Conservation (phyloP, 2,888 invertebrate genomes). For the Selenia dentaria region DNA sequence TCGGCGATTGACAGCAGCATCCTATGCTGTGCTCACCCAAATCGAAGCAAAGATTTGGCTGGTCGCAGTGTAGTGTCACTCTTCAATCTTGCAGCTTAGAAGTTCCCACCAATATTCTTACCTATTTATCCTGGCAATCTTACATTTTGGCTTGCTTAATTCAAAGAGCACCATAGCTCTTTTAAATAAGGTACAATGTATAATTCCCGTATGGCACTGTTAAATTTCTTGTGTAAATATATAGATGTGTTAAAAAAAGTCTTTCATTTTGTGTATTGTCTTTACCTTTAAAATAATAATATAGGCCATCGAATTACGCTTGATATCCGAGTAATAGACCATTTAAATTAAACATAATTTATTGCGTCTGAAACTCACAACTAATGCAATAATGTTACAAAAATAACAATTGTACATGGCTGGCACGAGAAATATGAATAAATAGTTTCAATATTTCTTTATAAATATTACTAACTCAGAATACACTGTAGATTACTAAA, state of each 20-base stretch:
- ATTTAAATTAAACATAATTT: slow-evolving; percentile 17
- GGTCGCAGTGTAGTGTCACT: slow-evolving; percentile 66
- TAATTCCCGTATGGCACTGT: slow-evolving; percentile 78
- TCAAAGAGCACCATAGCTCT: slow-evolving; percentile 65
- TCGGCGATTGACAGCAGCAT: slow-evolving; percentile 68
- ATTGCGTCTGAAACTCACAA: slow-evolving; percentile 21
- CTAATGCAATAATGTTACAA: slow-evolving; percentile 18
- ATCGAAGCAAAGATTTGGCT: slow-evolving; percentile 74
- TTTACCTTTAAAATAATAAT: no score
- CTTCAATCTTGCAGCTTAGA: slow-evolving; percentile 46
- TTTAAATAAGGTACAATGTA: slow-evolving; percentile 57
- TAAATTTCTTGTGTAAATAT: slow-evolving; percentile 83
- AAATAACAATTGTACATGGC: slow-evolving; percentile 23
- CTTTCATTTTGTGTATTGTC: slow-evolving; percentile 54
- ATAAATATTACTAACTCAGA: slow-evolving; percentile 24
- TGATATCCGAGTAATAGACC: slow-evolving; percentile 7
- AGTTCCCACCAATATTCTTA: slow-evolving; percentile 47
- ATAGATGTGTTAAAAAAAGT: slow-evolving; percentile 79
- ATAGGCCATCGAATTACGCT: not conserved
- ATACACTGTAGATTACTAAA: slow-evolving; percentile 15
- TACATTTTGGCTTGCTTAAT: slow-evolving; percentile 65
- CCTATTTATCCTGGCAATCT: slow-evolving; percentile 64
- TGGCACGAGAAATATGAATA: slow-evolving; percentile 15
- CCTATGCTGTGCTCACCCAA: slow-evolving; percentile 71
- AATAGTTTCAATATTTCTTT: slow-evolving; percentile 7